Conservation (phyloP, 2,113 vertebrate genomes). For the mouse (Mus musculus) region DNA sequence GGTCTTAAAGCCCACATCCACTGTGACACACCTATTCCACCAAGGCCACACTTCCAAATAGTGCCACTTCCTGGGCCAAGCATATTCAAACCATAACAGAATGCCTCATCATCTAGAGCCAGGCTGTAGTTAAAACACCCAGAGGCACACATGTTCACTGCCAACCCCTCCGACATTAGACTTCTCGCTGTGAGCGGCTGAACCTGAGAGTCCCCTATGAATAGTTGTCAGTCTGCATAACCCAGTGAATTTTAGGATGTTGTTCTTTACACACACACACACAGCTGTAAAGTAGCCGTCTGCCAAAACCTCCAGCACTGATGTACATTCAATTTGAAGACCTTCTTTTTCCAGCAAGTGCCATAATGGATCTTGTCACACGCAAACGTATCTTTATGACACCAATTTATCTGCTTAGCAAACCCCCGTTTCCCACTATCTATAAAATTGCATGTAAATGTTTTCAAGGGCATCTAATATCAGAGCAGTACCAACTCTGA, state of each 20-base stretch:
- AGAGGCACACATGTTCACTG: neutral
- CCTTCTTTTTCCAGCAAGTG: constrained; percentile 39
- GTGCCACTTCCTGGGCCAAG: too few species aligned
- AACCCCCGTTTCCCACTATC: neutral
- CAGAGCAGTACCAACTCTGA: neutral
- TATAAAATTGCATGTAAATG: neutral
- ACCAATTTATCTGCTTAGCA: neutral
- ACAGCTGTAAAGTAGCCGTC: neutral
- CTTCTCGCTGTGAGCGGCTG: neutral
- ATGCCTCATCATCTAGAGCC: neutral
- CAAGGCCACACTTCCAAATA: too few species aligned
- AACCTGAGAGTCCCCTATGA: constrained; percentile 6
- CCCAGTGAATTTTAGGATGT: constrained; percentile 41
- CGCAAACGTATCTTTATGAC: neutral
- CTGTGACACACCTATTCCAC: too few species aligned
- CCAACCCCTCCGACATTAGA: neutral
- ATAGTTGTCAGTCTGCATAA: neutral
- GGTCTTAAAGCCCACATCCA: too few species aligned
- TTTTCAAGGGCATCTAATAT: neutral
- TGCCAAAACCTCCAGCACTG: neutral
- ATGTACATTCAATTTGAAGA: constrained; percentile 13
- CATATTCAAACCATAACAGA: neutral
- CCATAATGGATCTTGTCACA: neutral
- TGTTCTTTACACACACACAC: neutral
- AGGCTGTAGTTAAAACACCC: neutral